phyloP scores from a whole-genome alignment of 2,797 vertebrate species.

The Cynopterus sphinx region DNA sequence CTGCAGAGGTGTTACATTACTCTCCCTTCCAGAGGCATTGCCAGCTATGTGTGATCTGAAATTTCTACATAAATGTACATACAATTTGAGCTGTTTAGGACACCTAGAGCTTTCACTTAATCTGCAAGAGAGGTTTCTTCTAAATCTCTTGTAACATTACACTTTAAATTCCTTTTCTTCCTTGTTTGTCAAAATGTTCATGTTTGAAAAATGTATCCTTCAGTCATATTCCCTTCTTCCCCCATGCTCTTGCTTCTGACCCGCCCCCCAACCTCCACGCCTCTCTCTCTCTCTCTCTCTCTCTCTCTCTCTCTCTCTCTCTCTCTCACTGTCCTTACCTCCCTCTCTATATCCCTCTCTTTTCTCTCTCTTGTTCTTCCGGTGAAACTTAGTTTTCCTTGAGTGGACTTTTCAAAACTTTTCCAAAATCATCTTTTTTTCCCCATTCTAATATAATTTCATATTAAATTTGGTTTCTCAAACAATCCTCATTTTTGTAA shows the following conservation, averaged over 20 bases:
- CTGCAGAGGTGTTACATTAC: background rate
- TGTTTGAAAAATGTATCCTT: background rate
- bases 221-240: background rate
- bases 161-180: background rate
- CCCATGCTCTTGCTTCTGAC: background rate
- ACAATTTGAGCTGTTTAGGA: fast-evolving
- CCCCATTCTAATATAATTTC: background rate
- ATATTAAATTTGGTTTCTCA: background rate
- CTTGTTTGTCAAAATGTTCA: background rate
- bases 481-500: background rate
- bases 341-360: too few relatives aligned
- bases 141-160: background rate
- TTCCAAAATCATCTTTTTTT: background rate
- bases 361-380: background rate
- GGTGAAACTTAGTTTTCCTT: background rate
- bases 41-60: background rate
- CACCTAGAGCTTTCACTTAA: background rate
- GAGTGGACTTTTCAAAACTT: background rate
- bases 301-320: too few relatives aligned
- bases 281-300: background rate
- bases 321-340: background rate
- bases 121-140: background rate
- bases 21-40: background rate
- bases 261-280: background rate
- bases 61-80: fast-evolving